Evolutionary conservation across 2,797 vertebrate genomes (phyloP).

Genomic region (Lemur catta): DNA sequence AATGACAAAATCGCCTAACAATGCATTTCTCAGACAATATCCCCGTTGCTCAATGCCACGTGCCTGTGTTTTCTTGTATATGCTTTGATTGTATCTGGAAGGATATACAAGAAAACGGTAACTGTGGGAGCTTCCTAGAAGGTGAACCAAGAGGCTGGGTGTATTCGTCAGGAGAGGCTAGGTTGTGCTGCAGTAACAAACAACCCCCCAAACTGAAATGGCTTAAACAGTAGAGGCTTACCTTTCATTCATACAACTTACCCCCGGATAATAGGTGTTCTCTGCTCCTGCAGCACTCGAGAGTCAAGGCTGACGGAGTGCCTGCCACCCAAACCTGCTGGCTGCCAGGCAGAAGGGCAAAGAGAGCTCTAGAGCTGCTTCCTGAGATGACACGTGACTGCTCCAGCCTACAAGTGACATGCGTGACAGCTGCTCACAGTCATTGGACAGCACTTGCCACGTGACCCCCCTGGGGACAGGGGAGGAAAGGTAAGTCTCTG

Average conservation of each 20-base stretch:
- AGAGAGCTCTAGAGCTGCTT: neutral
- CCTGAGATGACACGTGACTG: neutral
- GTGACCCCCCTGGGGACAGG: neutral
- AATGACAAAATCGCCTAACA: neutral
- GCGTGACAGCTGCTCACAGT: neutral
- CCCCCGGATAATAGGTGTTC: neutral
- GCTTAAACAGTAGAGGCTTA: no score
- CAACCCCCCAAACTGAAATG: neutral
- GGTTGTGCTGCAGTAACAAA: neutral
- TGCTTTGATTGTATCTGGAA: neutral
- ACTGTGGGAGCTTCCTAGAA: neutral
- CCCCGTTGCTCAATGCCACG: no score
- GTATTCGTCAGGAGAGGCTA: neutral
- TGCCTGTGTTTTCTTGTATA: neutral
- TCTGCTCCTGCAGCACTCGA: accelerated
- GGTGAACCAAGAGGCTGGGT: no score
- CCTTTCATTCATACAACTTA: accelerated
- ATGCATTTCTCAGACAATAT: neutral
- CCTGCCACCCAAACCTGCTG: accelerated
- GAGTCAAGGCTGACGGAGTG: accelerated
- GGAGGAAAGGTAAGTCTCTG: neutral
- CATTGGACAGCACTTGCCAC: neutral
- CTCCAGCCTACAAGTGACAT: no score
- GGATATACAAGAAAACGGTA: no score
- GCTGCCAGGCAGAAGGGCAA: accelerated